These are phyloP conservation scores for Cataglyphis livida DNA, from an alignment of 2,888 invertebrate species.

Conservation along the genomic window DNA sequence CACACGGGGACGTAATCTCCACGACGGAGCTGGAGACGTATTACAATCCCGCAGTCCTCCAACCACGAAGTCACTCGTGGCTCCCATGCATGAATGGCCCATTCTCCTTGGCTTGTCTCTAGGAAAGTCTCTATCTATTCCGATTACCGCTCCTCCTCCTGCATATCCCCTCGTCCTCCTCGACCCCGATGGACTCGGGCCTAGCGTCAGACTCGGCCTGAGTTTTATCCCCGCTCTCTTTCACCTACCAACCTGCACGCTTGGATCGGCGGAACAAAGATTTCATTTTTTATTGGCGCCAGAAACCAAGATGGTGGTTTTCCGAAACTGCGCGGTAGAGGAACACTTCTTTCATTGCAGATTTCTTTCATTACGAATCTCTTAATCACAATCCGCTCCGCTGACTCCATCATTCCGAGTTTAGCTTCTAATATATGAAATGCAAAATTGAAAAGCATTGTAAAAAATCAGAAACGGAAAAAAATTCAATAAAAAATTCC, in stretches of 20 bases:
- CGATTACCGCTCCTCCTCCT: slow-evolving; percentile 77
- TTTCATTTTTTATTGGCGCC: slow-evolving; percentile 76
- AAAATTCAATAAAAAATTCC: background rate
- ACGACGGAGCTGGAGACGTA: slow-evolving; percentile 83
- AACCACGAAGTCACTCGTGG: slow-evolving; percentile 81
- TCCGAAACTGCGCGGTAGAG: slow-evolving; percentile 58
- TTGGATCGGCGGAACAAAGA: slow-evolving; percentile 78
- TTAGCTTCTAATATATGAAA: slow-evolving; percentile 56
- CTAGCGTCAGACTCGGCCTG: slow-evolving; percentile 66
- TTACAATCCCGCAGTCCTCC: slow-evolving; percentile 83
- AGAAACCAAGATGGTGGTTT: slow-evolving; percentile 64
- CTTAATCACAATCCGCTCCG: slow-evolving; percentile 69
- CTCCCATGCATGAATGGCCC: slow-evolving; percentile 83
- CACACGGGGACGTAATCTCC: slow-evolving; percentile 84
- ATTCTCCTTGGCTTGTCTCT: slow-evolving; percentile 85
- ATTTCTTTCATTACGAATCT: slow-evolving; percentile 74
- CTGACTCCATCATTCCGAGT: slow-evolving; percentile 64
- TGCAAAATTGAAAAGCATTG: slow-evolving; percentile 44
- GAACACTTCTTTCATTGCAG: slow-evolving; percentile 71
- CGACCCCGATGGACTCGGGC: slow-evolving; percentile 61
- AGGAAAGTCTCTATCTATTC: slow-evolving; percentile 83
- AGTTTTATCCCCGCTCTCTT: slow-evolving; percentile 71
- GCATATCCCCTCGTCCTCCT: slow-evolving; percentile 63
- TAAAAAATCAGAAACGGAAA: background rate
- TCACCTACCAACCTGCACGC: slow-evolving; percentile 63